Base-by-base conservation (phyloP, 2,113 vertebrate genomes). In the Dicrurus megarhynchus region DNA sequence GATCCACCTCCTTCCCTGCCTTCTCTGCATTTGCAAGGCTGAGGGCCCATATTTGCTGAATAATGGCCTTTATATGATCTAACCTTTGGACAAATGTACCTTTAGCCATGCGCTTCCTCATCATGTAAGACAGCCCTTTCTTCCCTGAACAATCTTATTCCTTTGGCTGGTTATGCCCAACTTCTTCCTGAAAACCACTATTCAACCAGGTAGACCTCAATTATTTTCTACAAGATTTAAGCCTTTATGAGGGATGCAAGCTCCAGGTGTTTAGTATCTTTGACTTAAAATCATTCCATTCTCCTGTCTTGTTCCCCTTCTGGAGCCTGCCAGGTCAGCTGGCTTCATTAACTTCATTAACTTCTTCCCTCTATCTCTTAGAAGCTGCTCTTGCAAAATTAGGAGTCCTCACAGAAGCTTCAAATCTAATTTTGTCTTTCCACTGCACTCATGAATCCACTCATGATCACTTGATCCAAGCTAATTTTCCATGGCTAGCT, bases 401-500 rank as follows among this genome's bases (percentile, higher is more conserved):
- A 86, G 68, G 8, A 84, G 32, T 68, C n/a, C n/a, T 67, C 76
- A 20, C 76, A 47, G 22, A 91, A 93, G 44, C 74, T 95, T 81
- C 42, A 89, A 80, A 89, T 64, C 52, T 39, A 52, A 87, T 95
- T 96, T 76, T 56, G 41, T 32, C 95, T 79, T 74, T 78, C 74
- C 65, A 49, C 22, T 68, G 82, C 37, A 32, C 63, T 60, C 50
- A 15, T 39, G 84, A 89, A 89, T 61, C 89, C 89, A 89, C 76
- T 89, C 87, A 79, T 9, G 84, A 95, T 94, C 89, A 79, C 89
- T 95, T 89, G 87, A 95, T 94, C 94, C 84, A 56, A 82, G 83
- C 87, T 91, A 82, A 95, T 95, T 95, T 89, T 87, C 94, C 30
- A 16, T 30, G 89, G 93, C 95, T 82, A 95, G 96, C 91, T 94